Conservation (phyloP, 2,888 invertebrate species). For the Stenichneumon culpator region DNA sequence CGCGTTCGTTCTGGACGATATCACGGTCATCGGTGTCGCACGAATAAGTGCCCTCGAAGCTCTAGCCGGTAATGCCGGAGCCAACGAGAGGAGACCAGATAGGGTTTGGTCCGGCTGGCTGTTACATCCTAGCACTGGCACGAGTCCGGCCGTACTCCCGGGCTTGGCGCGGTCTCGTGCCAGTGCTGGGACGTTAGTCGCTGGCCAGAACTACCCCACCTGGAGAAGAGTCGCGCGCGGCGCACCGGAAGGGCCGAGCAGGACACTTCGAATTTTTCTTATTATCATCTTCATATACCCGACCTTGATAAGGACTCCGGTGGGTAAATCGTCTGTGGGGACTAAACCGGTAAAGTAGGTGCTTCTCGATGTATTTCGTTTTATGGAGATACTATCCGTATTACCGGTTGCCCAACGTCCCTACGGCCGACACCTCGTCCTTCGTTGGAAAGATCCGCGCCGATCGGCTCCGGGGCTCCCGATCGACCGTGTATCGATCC, state of each 20-base stretch:
- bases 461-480: conserved; percentile 7
- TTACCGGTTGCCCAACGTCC: conserved; percentile 18
- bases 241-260: conserved; percentile 48
- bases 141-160: neutral
- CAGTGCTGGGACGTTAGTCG: neutral
- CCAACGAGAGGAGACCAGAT: neutral
- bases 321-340: conserved; percentile 26
- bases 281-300: conserved; percentile 20
- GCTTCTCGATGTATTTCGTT: conserved; percentile 37
- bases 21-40: conserved; percentile 64
- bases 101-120: neutral
- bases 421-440: conserved; percentile 35
- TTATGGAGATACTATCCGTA: conserved; percentile 49
- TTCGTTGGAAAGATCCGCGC: conserved; percentile 33
- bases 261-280: conserved; percentile 40
- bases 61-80: neutral
- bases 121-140: neutral
- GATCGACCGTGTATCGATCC: conserved; percentile 50
- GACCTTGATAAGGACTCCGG: conserved; percentile 64
- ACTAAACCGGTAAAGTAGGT: conserved; percentile 4
- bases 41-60: conserved; percentile 45
- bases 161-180: neutral
- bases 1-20: conserved; percentile 59
- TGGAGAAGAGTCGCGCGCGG: neutral
- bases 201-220: neutral